phyloP scores from a whole-genome alignment of 2,797 vertebrate genomes.

The Cirrhinus mrigala region DNA sequence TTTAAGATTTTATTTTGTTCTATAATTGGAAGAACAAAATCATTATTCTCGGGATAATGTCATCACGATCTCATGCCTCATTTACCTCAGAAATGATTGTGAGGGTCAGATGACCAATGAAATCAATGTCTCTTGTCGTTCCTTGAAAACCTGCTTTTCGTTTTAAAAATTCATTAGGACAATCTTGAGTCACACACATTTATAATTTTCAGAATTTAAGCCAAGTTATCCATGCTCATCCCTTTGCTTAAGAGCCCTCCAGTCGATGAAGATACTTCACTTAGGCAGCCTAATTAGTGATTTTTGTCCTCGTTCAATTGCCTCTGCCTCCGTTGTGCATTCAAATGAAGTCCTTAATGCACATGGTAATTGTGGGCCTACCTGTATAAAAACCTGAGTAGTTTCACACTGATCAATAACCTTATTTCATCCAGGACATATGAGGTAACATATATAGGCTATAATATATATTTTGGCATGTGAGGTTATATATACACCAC shows the following conservation, averaged over 20 bases:
- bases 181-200: slow-evolving; percentile 6
- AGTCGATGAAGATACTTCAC: slow-evolving; percentile 83
- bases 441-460: not conserved
- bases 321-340: slow-evolving; percentile 82
- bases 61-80: not conserved
- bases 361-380: slow-evolving; percentile 58
- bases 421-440: not conserved
- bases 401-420: slow-evolving; percentile 38
- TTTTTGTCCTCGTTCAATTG: slow-evolving; percentile 93
- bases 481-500: not conserved
- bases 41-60: not conserved
- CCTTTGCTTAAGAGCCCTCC: slow-evolving; percentile 84
- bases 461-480: not conserved
- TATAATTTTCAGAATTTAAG: slow-evolving; percentile 22
- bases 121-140: slow-evolving; percentile 17
- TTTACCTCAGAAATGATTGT: slow-evolving; percentile 5
- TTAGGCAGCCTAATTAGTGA: slow-evolving; percentile 89
- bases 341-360: slow-evolving; percentile 91
- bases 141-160: not conserved
- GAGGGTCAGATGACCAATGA: not conserved
- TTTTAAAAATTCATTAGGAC: slow-evolving; percentile 16
- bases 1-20: no score
- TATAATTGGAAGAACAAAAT: not conserved
- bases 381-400: slow-evolving; percentile 7
- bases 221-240: slow-evolving; percentile 63